phyloP scores from a whole-genome alignment of 2,113 vertebrate genomes.

The Lutjanus erythropterus region DNA sequence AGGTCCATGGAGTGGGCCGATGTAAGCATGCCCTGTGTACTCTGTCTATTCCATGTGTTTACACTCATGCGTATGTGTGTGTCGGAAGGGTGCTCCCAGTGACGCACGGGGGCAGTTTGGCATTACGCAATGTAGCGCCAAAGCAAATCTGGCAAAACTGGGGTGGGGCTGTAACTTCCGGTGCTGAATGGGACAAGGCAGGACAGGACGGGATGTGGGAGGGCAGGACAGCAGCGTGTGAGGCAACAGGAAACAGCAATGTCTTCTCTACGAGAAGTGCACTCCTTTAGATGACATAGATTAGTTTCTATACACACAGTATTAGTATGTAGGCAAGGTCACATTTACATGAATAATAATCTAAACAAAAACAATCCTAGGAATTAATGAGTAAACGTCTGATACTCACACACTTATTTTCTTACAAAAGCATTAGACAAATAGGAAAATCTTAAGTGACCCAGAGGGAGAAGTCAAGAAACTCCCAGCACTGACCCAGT shows the following conservation, averaged over 20 bases:
- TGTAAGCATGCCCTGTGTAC: slow-evolving; percentile 30
- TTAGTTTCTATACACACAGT: not conserved
- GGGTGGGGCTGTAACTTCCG: slow-evolving; percentile 64
- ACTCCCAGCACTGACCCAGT: slow-evolving; percentile 58
- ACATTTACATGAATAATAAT: no score
- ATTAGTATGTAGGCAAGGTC: not conserved
- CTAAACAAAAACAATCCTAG: not conserved
- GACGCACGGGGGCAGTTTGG: slow-evolving; percentile 74
- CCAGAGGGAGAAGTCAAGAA: slow-evolving; percentile 50
- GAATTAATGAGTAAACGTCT: not conserved
- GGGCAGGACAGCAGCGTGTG: slow-evolving; percentile 44
- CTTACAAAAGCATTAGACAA: slow-evolving; percentile 19
- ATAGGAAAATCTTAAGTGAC: slow-evolving; percentile 28
- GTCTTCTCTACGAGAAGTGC: slow-evolving; percentile 31
- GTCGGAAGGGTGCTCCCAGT: slow-evolving; percentile 73
- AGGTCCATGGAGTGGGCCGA: slow-evolving; percentile 9
- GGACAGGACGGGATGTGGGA: slow-evolving; percentile 53
- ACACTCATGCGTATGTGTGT: slow-evolving; percentile 48
- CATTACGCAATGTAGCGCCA: slow-evolving; percentile 65
- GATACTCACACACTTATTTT: not conserved
- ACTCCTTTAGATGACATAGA: slow-evolving; percentile 47
- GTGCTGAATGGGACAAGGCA: slow-evolving; percentile 55
- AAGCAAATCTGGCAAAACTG: slow-evolving; percentile 44
- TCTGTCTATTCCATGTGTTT: slow-evolving; percentile 45
- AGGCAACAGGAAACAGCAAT: slow-evolving; percentile 62